phyloP scores from a whole-genome alignment of 2,797 vertebrate species.

The Pangasius krempfi region DNA sequence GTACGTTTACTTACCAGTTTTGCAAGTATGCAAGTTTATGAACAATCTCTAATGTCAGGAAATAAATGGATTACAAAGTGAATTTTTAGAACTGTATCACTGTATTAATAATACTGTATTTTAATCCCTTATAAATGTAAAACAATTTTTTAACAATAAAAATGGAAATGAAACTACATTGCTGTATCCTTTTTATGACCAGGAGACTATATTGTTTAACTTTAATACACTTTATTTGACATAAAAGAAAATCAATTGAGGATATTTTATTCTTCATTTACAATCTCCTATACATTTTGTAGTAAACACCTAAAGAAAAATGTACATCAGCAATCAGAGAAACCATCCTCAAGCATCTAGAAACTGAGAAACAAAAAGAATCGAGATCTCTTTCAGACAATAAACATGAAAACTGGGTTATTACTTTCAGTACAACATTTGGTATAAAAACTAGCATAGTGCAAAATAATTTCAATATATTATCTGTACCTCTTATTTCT shows the following conservation, averaged over 20 bases:
- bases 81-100: not conserved
- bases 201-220: not conserved
- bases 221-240: conserved; percentile 57
- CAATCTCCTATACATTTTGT: conserved; percentile 40
- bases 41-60: not conserved
- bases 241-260: conserved; percentile 51
- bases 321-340: conserved; percentile 48
- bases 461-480: conserved; percentile 65
- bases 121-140: conserved; percentile 9
- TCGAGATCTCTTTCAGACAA: conserved; percentile 29
- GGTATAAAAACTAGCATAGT: conserved; percentile 66
- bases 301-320: conserved; percentile 57
- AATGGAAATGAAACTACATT: conserved; percentile 9
- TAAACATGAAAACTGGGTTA: conserved; percentile 51
- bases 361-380: conserved; percentile 48
- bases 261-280: conserved; percentile 59
- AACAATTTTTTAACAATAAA: conserved; percentile 26
- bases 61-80: not conserved
- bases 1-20: conserved; percentile 18
- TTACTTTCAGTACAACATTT: conserved; percentile 41
- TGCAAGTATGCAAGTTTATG: not conserved
- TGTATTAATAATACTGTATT: conserved; percentile 30
- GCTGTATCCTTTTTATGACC: not conserved
- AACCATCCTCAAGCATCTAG: conserved; percentile 29
- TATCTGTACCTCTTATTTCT: conserved; percentile 64